These are phyloP conservation scores for Gouania willdenowi DNA, from an alignment of 2,797 vertebrate genomes.

Conservation along the genomic window DNA sequence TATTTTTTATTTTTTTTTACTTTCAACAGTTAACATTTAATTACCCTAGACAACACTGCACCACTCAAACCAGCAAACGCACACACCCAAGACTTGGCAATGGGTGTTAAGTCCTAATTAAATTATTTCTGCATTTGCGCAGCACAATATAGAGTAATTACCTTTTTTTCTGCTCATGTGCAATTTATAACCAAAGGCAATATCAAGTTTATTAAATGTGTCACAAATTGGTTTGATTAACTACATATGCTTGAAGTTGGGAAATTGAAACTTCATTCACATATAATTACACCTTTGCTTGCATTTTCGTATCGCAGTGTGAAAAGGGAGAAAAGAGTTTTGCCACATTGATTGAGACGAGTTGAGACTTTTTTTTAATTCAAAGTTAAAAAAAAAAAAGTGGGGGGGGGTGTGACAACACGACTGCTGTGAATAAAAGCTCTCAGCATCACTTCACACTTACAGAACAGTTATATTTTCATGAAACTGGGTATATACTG, in stretches of 20 bases:
- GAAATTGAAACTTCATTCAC: constrained; percentile 51
- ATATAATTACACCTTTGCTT: constrained; percentile 50
- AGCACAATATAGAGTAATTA: constrained; percentile 55
- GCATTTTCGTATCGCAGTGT: constrained; percentile 28
- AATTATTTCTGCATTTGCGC: constrained; percentile 54
- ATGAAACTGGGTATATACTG: constrained; percentile 6
- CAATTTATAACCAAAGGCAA: constrained; percentile 60
- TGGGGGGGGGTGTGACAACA: not conserved
- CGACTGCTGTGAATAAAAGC: no score
- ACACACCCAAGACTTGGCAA: constrained; percentile 30
- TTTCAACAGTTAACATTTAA: no score
- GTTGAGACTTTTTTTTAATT: not conserved
- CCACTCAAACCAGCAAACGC: not conserved
- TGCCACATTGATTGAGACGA: constrained; percentile 62
- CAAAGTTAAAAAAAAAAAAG: not conserved
- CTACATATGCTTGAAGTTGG: constrained; percentile 53
- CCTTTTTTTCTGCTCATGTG: constrained; percentile 56
- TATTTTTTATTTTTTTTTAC: no score
- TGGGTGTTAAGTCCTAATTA: constrained; percentile 35
- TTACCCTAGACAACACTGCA: no score
- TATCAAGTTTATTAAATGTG: constrained; percentile 57
- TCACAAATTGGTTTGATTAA: constrained; percentile 64
- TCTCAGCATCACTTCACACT: not conserved
- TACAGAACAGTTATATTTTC: not conserved
- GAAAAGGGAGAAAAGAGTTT: constrained; percentile 35